phyloP scores from a whole-genome alignment of 1,140 invertebrate species.

The Gryon sp. region DNA sequence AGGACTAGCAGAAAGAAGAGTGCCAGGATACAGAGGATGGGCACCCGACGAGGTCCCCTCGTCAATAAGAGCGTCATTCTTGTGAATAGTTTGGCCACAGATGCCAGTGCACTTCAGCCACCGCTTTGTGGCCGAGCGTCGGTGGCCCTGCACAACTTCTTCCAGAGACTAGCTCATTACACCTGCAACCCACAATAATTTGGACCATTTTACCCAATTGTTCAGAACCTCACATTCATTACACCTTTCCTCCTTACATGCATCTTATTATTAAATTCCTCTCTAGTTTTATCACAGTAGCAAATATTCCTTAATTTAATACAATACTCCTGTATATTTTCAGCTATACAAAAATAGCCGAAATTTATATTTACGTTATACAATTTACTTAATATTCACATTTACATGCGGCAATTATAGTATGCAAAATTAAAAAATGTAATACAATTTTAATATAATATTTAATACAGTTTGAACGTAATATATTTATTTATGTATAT shows the following conservation, averaged over 20 bases:
- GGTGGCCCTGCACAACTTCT: slow-evolving; percentile 23
- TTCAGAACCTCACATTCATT: background rate
- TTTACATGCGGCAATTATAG: too few relatives aligned
- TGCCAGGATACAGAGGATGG: slow-evolving; percentile 72
- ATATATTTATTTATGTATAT: too few relatives aligned
- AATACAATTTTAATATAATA: too few relatives aligned
- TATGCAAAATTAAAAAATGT: too few relatives aligned
- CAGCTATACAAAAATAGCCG: too few relatives aligned
- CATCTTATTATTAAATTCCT: too few relatives aligned
- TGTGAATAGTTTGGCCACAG: slow-evolving; percentile 34
- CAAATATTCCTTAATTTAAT: too few relatives aligned
- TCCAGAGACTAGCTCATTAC: slow-evolving; percentile 47
- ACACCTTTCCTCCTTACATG: background rate
- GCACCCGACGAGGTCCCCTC: slow-evolving; percentile 72
- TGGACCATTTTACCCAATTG: background rate
- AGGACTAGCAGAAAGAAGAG: slow-evolving; percentile 73
- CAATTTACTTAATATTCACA: too few relatives aligned
- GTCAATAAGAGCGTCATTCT: slow-evolving; percentile 73
- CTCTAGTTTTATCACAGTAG: too few relatives aligned
- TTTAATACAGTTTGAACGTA: too few relatives aligned
- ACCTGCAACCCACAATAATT: slow-evolving; percentile 49
- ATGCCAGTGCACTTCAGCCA: slow-evolving; percentile 53
- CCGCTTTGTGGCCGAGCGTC: slow-evolving; percentile 45
- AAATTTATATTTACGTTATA: too few relatives aligned
- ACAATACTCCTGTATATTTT: too few relatives aligned